phyloP scores from a whole-genome alignment of 1,140 invertebrate species.

The Neotoxoptera formosana region DNA sequence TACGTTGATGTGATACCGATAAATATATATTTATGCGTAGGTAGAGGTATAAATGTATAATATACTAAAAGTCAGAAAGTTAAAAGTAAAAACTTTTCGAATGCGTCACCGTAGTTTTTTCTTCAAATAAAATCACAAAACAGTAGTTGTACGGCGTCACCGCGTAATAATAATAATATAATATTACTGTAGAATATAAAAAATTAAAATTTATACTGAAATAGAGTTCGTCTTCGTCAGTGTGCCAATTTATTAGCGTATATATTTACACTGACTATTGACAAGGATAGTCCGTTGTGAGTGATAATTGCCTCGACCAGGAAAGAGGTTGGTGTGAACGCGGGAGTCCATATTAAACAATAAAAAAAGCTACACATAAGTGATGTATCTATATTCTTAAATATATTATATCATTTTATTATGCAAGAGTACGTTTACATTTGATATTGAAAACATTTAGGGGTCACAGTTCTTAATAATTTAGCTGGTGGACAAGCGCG shows the following conservation, averaged over 20 bases:
- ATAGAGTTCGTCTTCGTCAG: background rate
- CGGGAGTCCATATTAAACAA: too few relatives aligned
- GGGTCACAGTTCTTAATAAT: background rate
- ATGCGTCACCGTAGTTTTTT: background rate
- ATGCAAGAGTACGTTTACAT: background rate
- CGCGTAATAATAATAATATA: background rate
- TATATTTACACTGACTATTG: background rate
- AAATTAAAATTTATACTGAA: background rate
- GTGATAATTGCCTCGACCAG: too few relatives aligned
- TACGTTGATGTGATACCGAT: background rate
- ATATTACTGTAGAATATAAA: background rate
- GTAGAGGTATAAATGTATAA: background rate
- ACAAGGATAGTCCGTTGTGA: background rate
- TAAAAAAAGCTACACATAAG: background rate
- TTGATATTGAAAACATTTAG: background rate
- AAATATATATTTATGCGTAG: background rate
- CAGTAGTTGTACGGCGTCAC: background rate
- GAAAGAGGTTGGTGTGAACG: too few relatives aligned
- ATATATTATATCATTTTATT: too few relatives aligned
- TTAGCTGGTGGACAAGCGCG: background rate
- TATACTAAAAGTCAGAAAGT: too few relatives aligned
- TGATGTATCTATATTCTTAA: background rate
- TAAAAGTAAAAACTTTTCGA: background rate
- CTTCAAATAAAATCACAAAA: background rate
- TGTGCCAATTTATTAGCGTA: slow-evolving; percentile 7